Conservation (phyloP, 2,113 vertebrate species). For the Phylloscopus whistleri region DNA sequence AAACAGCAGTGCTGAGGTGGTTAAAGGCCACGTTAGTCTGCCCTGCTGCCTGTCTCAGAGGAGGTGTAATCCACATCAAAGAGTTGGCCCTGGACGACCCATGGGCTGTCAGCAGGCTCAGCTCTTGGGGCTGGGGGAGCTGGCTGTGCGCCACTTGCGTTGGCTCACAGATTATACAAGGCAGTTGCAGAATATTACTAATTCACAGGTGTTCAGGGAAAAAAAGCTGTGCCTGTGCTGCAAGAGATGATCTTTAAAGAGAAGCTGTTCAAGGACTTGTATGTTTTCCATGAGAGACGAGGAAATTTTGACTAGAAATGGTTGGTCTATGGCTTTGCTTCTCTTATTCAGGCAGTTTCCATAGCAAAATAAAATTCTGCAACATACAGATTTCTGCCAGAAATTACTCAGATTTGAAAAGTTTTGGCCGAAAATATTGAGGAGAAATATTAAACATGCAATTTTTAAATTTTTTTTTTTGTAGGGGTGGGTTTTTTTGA, state of each 20-base stretch:
- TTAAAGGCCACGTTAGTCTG: neutral
- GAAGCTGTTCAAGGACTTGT: neutral
- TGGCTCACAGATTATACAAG: neutral
- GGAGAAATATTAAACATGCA: neutral
- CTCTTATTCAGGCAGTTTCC: neutral
- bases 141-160: neutral
- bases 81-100: neutral
- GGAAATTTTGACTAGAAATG: neutral
- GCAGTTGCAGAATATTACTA: neutral
- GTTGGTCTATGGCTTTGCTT: neutral
- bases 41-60: neutral
- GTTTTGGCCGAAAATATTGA: neutral
- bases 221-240: neutral
- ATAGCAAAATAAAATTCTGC: conserved; percentile 20
- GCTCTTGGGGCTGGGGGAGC: neutral
- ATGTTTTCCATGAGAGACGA: neutral
- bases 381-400: neutral
- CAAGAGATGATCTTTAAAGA: neutral
- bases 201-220: neutral
- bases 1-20: neutral
- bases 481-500: neutral
- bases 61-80: neutral
- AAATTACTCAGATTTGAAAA: neutral
- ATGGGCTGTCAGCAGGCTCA: neutral
- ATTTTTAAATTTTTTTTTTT: neutral